Base-by-base conservation (phyloP, 1,140 invertebrate species). In the Calephelis virginiensis region DNA sequence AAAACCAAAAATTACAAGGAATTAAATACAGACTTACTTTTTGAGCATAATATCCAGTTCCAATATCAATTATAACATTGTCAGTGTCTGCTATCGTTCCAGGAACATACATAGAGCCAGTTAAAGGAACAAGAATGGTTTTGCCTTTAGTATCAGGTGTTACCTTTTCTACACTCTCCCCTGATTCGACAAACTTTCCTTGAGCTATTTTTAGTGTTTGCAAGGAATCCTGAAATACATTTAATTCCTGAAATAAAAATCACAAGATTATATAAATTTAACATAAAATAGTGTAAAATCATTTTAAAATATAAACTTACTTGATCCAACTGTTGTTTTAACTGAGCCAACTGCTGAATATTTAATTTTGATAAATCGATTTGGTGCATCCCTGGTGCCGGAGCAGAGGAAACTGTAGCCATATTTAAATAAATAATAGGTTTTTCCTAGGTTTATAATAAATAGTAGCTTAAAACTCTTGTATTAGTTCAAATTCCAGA, bases 1-100 rank as follows among this genome's bases (percentile, higher is more conserved):
- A 28, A 28, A 28, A 28, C 28, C 5, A 28, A 28, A 28, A 28
- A 28, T 28, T 28, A 43, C 40, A 43, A 43, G 40, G 40, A 43
- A 43, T 43, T 28, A 28, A 28, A 61, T 48, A 48, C 63, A 61
- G 17, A 81, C 85, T 82, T 70, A 96, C 95, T 93, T 98, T 97
- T 88, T 98, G 95, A n/a, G 96, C 95, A 92, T 96, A 99, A 88
- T 99, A 99, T 73, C 97, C 97, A 67, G 98, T 98, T 59, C 98
- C 98, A 85, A 99, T 95, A 88, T 99, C 97, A 67, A 99, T 95
- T 10, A 98, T 91, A 28, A 98, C 97, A 86, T 95, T 96, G 65
- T 96, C 93, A 12, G 95, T 94, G 84, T 98, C 95, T 68, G 94
- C 93, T 60, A 99, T 92, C 78, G 94, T 94, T 9, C 98, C 98